Conservation (phyloP, 2,888 invertebrate species). For the Trichogramma dendrolimi region DNA sequence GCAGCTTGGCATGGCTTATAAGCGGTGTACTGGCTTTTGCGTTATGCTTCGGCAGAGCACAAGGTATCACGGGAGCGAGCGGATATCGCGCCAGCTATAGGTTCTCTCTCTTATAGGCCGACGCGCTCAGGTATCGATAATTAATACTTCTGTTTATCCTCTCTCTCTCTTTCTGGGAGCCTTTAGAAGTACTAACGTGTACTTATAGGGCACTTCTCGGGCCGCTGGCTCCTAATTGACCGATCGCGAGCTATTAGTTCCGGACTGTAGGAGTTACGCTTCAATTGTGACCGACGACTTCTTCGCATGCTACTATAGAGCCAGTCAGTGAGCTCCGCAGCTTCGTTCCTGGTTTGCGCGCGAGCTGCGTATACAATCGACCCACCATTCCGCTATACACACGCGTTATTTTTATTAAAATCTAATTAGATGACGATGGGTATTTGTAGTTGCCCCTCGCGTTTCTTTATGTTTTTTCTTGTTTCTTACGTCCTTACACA, state of each 20-base stretch:
- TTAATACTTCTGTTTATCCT: conserved; percentile 43
- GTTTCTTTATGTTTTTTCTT: conserved; percentile 27
- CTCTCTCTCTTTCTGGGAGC: no score
- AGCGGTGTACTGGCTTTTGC: no score
- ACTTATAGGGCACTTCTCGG: conserved; percentile 33
- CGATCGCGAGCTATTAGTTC: conserved; percentile 46
- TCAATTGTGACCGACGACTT: conserved; percentile 16
- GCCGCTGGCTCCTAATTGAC: conserved; percentile 46
- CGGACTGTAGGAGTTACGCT: conserved; percentile 41
- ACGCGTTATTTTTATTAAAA: conserved; percentile 21
- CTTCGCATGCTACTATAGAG: conserved; percentile 3
- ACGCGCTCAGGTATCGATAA: conserved; percentile 41
- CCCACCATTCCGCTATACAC: neutral
- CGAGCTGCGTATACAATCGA: conserved; percentile 14
- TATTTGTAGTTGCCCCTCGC: neutral
- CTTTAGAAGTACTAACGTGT: no score
- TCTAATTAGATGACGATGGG: conserved; percentile 24
- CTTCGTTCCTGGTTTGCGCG: neutral
- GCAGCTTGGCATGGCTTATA: no score
- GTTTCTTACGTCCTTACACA: conserved; percentile 28
- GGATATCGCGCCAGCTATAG: no score
- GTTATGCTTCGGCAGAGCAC: no score
- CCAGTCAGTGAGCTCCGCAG: conserved; percentile 7
- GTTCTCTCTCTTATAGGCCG: no score
- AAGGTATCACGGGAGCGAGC: no score